Evolutionary conservation across 2,113 vertebrate genomes (phyloP).

Genomic region (Syngnathus scovelli): DNA sequence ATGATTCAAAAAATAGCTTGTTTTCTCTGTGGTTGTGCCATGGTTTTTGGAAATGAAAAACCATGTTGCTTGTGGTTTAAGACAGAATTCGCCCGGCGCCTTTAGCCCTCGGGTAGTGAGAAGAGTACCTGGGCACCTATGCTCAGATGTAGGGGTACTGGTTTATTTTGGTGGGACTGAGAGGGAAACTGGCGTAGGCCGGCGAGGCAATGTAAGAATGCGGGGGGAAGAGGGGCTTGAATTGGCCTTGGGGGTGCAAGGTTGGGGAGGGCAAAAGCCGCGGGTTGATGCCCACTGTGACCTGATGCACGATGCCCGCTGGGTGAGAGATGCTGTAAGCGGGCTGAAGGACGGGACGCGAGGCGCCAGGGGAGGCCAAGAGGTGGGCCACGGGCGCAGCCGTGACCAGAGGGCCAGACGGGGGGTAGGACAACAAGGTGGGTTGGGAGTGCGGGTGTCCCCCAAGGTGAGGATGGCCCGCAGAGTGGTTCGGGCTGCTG

Average conservation of each 20-base stretch:
- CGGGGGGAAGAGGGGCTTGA: conserved; percentile 89
- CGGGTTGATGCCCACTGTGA: conserved; percentile 90
- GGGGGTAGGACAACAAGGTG: conserved; percentile 82
- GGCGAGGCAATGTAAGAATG: conserved; percentile 96
- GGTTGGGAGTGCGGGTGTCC: conserved; percentile 82
- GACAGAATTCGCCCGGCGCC: conserved; percentile 32
- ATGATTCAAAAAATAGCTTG: conserved; percentile 93
- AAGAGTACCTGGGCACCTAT: conserved; percentile 50
- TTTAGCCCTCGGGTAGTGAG: conserved; percentile 53
- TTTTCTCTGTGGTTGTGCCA: conserved; percentile 91
- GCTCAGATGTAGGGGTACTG: conserved; percentile 96
- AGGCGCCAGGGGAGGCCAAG: conserved; percentile 87
- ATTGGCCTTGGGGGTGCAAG: conserved; percentile 86
- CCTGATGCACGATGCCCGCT: conserved; percentile 84
- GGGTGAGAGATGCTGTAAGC: conserved; percentile 84
- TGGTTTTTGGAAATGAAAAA: conserved; percentile 86
- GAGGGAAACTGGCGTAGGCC: conserved; percentile 86
- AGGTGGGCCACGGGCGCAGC: conserved; percentile 89
- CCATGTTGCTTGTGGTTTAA: conserved; percentile 73
- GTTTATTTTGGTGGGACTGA: conserved; percentile 96
- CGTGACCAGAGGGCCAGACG: conserved; percentile 79
- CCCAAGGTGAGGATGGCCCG: conserved; percentile 80
- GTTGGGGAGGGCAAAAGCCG: conserved; percentile 90
- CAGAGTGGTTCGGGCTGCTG: conserved; percentile 83
- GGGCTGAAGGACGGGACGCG: conserved; percentile 83